Base-by-base conservation (phyloP, 2,888 invertebrate species). In the Conomelus anceps region DNA sequence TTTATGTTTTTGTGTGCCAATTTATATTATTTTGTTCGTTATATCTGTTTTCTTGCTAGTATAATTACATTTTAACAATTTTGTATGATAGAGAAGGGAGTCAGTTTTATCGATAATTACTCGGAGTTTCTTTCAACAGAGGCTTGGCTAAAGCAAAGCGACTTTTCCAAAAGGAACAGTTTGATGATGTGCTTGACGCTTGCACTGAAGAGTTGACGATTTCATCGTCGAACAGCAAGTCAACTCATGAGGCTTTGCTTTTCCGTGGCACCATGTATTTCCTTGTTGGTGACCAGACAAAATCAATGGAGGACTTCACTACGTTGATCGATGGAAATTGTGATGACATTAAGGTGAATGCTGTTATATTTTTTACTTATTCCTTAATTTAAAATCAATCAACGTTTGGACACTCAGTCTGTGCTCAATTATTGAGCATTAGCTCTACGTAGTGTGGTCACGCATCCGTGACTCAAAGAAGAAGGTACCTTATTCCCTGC, bases 241-340 rank as follows among this genome's bases (percentile, higher is more conserved):
- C 90, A 3, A n/a, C 63, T 63, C 88, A 89, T 22, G 90, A 90
- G 63, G 96, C 98, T 0, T 93, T 96, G 90, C 94, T 98, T n/a
- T 93, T 98, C 91, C 95, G 98, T 90, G 97, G 96, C 63, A 98
- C 98, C 22, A 97, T 98, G 93, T 95, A 96, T 93, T 94, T 98
- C 90, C 94, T 98, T 29, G 94, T 96, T 84, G 98, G 98, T 4
- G 95, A 96, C 92, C 96, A 97, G 92, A 95, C 95, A 84, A 95
- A 96, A 90, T 96, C 97, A 3, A 94, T 96, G 89, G 94, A 94
- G 90, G 98, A 98, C 93, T 95, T 98, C 89, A 95, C 95, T 91
- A 94, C 94, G 88, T 95, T 97, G 89, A 90, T 91, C 22, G 88
- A 90, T 85, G 86, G 87, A 0, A 23, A 89, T 23, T 22, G 22